Conservation (phyloP, 2,888 invertebrate species). For the Nowickia ferox region DNA sequence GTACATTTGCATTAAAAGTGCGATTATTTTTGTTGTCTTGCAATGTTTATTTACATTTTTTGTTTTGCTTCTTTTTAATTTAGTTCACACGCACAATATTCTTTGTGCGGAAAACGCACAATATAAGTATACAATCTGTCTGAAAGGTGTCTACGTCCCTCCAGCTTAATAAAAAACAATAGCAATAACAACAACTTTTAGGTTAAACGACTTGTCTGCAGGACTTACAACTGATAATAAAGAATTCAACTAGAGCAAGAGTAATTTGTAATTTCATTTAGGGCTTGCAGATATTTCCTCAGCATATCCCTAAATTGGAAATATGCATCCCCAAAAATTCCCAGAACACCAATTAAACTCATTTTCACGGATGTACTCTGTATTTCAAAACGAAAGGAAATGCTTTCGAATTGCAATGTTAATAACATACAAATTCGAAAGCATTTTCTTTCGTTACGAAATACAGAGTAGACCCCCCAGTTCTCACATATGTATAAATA, state of each 20-base stretch:
- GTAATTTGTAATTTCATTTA: constrained; percentile 7
- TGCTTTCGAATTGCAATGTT: too few relatives aligned
- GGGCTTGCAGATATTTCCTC: not conserved
- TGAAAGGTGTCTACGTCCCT: constrained; percentile 20
- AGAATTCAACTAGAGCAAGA: constrained; percentile 35
- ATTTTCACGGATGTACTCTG: too few relatives aligned
- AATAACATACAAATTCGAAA: too few relatives aligned
- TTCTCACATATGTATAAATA: too few relatives aligned
- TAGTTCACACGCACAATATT: constrained; percentile 55
- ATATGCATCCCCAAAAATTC: too few relatives aligned
- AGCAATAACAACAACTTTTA: not conserved
- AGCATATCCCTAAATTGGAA: too few relatives aligned
- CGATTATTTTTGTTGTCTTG: constrained; percentile 17
- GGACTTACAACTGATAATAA: constrained; percentile 26
- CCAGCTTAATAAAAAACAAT: not conserved
- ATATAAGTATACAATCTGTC: not conserved
- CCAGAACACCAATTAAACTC: too few relatives aligned
- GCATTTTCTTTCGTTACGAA: too few relatives aligned
- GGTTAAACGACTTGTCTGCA: constrained; percentile 32
- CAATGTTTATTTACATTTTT: constrained; percentile 11
- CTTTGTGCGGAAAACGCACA: constrained; percentile 16
- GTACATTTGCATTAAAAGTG: constrained; percentile 29
- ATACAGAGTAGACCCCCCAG: too few relatives aligned
- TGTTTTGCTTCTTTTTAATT: constrained; percentile 33
- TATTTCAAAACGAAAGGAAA: too few relatives aligned